phyloP scores from a whole-genome alignment of 1,140 invertebrate genomes.

The Temnothorax longispinosus region DNA sequence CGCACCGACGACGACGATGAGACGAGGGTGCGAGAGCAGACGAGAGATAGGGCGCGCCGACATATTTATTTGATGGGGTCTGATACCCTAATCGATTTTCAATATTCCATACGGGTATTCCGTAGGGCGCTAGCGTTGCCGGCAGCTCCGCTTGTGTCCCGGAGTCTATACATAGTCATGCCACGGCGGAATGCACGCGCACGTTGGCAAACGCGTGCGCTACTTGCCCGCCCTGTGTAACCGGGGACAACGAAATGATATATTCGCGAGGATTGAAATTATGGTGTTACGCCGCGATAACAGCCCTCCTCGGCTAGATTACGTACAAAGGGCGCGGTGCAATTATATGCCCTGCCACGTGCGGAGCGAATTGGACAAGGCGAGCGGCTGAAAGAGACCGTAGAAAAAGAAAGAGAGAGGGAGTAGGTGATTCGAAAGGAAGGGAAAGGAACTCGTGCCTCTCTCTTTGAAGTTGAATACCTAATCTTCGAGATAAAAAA shows the following conservation, averaged over 20 bases:
- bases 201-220: constrained; percentile 51
- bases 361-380: background rate
- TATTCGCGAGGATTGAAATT: constrained; percentile 56
- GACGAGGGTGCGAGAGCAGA: constrained; percentile 22
- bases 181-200: constrained; percentile 53
- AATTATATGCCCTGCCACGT: constrained; percentile 46
- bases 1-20: constrained; percentile 1
- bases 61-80: constrained; percentile 68
- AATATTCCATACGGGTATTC: constrained; percentile 60
- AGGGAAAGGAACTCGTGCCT: background rate
- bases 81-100: constrained; percentile 75
- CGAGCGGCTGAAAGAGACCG: background rate
- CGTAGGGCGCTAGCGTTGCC: constrained; percentile 28
- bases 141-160: background rate
- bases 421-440: background rate
- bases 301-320: constrained; percentile 19
- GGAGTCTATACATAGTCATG: constrained; percentile 34
- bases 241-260: constrained; percentile 57
- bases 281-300: constrained; percentile 51
- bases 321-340: constrained; percentile 33
- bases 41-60: constrained; percentile 55
- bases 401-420: background rate
- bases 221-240: constrained; percentile 30
- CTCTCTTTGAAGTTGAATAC: constrained; percentile 2
- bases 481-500: background rate